phyloP scores from a whole-genome alignment of 2,113 vertebrate species.

The Perca schrenkii region DNA sequence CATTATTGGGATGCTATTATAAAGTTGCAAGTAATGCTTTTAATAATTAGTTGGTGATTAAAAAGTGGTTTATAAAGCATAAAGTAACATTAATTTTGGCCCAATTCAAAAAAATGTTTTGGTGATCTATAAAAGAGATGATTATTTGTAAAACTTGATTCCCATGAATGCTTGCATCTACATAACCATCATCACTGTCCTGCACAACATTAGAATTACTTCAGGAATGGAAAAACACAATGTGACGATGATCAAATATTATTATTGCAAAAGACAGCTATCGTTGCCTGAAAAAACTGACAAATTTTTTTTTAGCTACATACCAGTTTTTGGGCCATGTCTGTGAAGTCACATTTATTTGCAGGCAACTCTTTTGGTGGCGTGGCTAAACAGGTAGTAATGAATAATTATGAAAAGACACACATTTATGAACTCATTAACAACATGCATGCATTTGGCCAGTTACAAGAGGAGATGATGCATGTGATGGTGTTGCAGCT shows the following conservation, averaged over 20 bases:
- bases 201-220: background rate
- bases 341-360: conserved; percentile 27
- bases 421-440: background rate
- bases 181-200: background rate
- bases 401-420: background rate
- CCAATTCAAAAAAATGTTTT: too few species aligned
- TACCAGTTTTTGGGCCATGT: conserved; percentile 71
- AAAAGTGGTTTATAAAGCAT: too few species aligned
- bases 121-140: too few species aligned
- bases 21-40: too few species aligned
- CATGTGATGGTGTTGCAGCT: background rate
- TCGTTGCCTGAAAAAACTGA: too few species aligned
- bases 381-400: conserved; percentile 35
- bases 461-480: background rate
- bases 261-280: background rate
- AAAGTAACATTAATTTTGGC: too few species aligned
- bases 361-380: background rate
- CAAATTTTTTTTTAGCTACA: background rate
- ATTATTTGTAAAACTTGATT: background rate
- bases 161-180: background rate
- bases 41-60: too few species aligned
- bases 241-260: background rate
- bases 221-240: too few species aligned
- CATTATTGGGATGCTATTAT: too few species aligned
- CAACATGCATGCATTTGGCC: background rate